phyloP scores from a whole-genome alignment of 2,797 vertebrate genomes.

The Hapalemur alaotrensis region DNA sequence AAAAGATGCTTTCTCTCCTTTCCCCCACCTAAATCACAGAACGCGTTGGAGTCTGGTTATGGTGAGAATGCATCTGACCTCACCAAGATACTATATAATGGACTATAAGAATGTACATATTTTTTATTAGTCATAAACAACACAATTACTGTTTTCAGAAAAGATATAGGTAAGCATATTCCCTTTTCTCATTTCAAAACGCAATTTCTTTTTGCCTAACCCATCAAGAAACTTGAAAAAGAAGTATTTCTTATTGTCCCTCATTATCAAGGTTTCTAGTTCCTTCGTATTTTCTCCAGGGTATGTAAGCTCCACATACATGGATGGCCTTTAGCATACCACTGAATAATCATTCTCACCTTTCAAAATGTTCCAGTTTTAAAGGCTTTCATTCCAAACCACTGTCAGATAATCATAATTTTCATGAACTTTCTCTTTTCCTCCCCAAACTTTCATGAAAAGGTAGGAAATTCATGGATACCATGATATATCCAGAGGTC shows the following conservation, averaged over 20 bases:
- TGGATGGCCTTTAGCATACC: background rate
- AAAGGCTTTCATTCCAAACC: background rate
- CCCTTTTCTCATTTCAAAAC: background rate
- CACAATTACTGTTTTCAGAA: background rate
- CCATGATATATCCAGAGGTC: rapidly evolving
- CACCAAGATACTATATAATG: too few relatives aligned
- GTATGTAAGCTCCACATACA: background rate
- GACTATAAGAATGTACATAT: background rate
- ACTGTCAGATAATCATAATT: background rate
- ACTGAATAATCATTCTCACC: background rate
- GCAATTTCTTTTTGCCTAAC: background rate
- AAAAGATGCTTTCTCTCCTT: background rate
- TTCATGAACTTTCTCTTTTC: background rate
- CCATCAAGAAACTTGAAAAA: background rate
- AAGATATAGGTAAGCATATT: background rate
- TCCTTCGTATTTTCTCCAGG: background rate
- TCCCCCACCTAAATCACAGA: background rate
- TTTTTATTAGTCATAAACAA: background rate
- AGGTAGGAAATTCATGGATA: background rate
- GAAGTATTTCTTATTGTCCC: background rate
- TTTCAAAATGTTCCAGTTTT: background rate
- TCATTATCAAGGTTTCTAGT: background rate
- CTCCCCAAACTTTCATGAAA: background rate
- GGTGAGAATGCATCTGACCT: rapidly evolving
- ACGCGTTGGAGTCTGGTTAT: background rate